Evolutionary conservation across 2,888 invertebrate genomes (phyloP).

Genomic region (Drosophila neonasuta): DNA sequence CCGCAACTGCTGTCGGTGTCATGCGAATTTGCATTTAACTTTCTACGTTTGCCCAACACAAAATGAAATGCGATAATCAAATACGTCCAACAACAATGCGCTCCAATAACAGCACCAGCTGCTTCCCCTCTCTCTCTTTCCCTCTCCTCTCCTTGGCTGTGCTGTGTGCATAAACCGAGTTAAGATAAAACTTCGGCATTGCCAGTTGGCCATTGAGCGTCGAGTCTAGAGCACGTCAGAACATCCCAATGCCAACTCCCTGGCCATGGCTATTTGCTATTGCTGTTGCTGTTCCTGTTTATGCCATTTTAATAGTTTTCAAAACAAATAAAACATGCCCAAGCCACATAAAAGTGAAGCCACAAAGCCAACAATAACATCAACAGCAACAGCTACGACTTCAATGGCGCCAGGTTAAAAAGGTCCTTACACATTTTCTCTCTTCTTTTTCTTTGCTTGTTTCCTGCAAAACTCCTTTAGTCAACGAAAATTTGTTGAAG

Average conservation of each 20-base stretch:
- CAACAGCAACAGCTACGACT: slow-evolving; percentile 1
- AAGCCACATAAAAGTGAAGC: slow-evolving; percentile 45
- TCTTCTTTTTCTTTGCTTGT: not conserved
- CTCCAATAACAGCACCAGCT: slow-evolving; percentile 44
- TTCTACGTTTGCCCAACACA: slow-evolving; percentile 73
- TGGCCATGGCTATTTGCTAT: slow-evolving; percentile 11
- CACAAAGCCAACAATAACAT: slow-evolving; percentile 36
- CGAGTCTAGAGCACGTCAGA: not conserved
- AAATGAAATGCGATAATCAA: slow-evolving; percentile 77
- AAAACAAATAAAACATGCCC: slow-evolving; percentile 68
- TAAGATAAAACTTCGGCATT: slow-evolving; percentile 72
- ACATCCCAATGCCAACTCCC: slow-evolving; percentile 29
- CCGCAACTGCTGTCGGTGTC: slow-evolving; percentile 60
- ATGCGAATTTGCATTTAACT: slow-evolving; percentile 75
- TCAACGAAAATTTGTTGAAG: slow-evolving; percentile 6
- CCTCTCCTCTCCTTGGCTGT: not conserved
- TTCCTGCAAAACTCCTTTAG: slow-evolving; percentile 8
- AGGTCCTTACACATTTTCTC: slow-evolving; percentile 7
- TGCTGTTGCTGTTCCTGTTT: slow-evolving; percentile 49
- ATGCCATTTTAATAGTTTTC: slow-evolving; percentile 74
- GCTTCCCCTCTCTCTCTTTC: slow-evolving; percentile 4
- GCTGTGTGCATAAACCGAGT: slow-evolving; percentile 28
- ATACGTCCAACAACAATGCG: slow-evolving; percentile 72
- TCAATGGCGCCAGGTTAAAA: slow-evolving; percentile 9
- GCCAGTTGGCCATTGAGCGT: slow-evolving; percentile 44